Conservation (phyloP, 2,113 vertebrate genomes). For the Phocoena sinus region DNA sequence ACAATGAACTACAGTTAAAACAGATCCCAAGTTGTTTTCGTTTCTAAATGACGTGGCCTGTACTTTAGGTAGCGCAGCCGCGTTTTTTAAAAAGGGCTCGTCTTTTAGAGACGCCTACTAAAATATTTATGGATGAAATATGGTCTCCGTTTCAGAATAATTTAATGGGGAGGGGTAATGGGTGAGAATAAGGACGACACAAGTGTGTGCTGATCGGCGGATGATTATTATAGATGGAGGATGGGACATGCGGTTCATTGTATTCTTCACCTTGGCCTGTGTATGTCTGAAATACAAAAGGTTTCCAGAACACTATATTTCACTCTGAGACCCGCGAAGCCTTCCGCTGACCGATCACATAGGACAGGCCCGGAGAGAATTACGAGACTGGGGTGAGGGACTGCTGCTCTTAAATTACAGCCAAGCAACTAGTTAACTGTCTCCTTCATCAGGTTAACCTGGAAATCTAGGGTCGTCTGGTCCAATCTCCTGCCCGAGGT, state of each 20-base stretch:
- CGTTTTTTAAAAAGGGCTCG: not conserved
- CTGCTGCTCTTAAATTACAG: not conserved
- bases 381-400: not conserved
- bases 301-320: not conserved
- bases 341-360: not conserved
- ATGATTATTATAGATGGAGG: not conserved
- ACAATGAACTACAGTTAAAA: not conserved
- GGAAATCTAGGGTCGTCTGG: not conserved
- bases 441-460: not conserved
- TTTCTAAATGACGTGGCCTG: not conserved
- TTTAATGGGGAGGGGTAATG: not conserved
- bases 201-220: not conserved
- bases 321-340: not conserved
- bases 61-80: not conserved
- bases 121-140: not conserved
- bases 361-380: not conserved
- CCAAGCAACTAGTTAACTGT: not conserved
- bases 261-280: not conserved
- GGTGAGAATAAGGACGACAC: not conserved
- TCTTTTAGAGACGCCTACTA: not conserved
- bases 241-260: too few species aligned
- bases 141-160: not conserved
- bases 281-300: not conserved
- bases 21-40: not conserved
- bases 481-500: not conserved